Conservation (phyloP, 2,113 vertebrate species). For the Salvelinus fontinalis region DNA sequence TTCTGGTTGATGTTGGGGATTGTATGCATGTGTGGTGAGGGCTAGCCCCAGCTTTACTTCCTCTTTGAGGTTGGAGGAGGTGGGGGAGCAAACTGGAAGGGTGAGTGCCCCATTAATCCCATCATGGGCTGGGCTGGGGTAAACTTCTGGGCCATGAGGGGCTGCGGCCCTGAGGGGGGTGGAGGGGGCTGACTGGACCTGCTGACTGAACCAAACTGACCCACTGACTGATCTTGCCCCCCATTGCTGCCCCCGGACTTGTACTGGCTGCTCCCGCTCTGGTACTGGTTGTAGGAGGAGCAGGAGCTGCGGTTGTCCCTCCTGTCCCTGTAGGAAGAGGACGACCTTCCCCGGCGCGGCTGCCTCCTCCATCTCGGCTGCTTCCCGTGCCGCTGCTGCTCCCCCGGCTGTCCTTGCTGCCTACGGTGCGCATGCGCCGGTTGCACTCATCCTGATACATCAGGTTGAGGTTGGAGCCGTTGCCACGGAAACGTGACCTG, state of each 20-base stretch:
- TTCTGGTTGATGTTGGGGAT: neutral
- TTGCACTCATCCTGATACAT: constrained; percentile 97
- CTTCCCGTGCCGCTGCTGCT: constrained; percentile 26
- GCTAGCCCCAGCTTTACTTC: constrained; percentile 68
- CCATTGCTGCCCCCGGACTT: constrained; percentile 64
- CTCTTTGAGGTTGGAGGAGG: constrained; percentile 78
- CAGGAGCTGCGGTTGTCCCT: constrained; percentile 77
- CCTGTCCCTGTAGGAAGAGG: constrained; percentile 66
- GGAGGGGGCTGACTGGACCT: constrained; percentile 56
- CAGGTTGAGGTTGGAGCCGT: constrained; percentile 88
- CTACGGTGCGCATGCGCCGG: constrained; percentile 80
- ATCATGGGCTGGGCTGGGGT: constrained; percentile 83
- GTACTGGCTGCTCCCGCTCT: constrained; percentile 59
- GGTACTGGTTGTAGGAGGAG: constrained; percentile 53
- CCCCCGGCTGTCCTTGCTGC: constrained; percentile 74
- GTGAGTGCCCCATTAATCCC: constrained; percentile 87
- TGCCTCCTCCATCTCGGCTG: constrained; percentile 68
- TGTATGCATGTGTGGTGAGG: constrained; percentile 12
- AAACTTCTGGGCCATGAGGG: constrained; percentile 93
- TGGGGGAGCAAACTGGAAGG: constrained; percentile 81
- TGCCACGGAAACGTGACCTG: constrained; percentile 86
- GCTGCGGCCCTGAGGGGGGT: constrained; percentile 76
- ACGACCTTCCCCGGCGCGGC: constrained; percentile 76
- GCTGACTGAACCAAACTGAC: neutral
- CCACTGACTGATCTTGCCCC: constrained; percentile 57